Conservation (phyloP, 2,113 vertebrate genomes). For the Spermophilus dauricus region DNA sequence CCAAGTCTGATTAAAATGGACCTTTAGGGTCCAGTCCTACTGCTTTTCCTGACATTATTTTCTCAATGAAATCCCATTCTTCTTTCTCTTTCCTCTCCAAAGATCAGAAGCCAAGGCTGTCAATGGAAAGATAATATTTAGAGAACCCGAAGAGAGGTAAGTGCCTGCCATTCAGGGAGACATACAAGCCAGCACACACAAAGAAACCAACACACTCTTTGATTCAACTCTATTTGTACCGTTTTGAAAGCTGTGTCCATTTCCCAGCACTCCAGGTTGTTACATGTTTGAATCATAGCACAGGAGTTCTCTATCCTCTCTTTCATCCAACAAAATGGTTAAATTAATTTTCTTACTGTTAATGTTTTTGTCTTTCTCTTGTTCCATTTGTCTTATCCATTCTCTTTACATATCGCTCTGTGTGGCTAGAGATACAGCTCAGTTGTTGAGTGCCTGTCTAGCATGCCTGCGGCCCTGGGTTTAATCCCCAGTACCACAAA, state of each 20-base stretch:
- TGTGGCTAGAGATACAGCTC: too few relatives aligned
- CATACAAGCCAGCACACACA: fast-evolving
- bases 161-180: fast-evolving
- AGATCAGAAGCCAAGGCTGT: background rate
- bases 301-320: background rate
- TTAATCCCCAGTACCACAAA: too few relatives aligned
- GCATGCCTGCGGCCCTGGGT: too few relatives aligned
- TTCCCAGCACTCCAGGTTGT: background rate
- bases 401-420: background rate
- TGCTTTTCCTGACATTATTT: background rate
- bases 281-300: background rate
- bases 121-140: background rate
- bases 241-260: background rate
- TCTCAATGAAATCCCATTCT: background rate
- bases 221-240: background rate
- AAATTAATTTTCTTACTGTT: background rate
- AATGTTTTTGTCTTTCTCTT: background rate
- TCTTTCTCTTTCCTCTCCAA: background rate
- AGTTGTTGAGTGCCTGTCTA: too few relatives aligned
- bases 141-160: background rate
- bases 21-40: background rate
- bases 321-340: background rate
- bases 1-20: background rate
- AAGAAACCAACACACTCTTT: fast-evolving
- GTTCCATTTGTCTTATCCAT: background rate